Evolutionary conservation across 2,113 vertebrate species (phyloP), one percentile per base, ranked within the genome.

Genomic region (Cinclus cinclus): DNA sequence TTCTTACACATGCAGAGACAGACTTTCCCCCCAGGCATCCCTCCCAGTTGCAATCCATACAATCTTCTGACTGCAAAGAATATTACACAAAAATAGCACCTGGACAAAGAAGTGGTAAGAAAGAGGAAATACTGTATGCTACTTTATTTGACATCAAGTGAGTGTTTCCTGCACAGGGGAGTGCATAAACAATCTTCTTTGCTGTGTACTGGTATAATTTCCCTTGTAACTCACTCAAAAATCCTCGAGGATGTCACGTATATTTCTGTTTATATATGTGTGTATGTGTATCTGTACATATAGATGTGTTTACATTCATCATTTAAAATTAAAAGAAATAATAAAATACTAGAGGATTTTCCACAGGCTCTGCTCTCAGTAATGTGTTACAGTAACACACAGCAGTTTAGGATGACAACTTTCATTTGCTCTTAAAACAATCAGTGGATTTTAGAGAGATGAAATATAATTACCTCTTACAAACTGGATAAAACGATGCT

Each of bases 401-500:
- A 79, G 25, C 19, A 67, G 9, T 46, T 87, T 65, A 83, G n/a
- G n/a, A 47, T 37, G 20, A 77, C 15, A 63, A 22, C 83, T 60
- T 88, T 91, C 37, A 64, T 75, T 86, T 94, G 35, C 10, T 75
- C 19, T 76, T 87, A 65, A 89, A 95, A 16, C 4, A 77, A 41
- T 58, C 3, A 55, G 16, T 10, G 22, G 10, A 68, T 89, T 96
- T 93, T 87, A 93, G 62, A 59, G 30, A 90, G 37, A 42, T 84
- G 78, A 93, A 92, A 92, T 63, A 8, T 50, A 94, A 85, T 87
- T 94, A 55, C 35, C 22, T 83, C 59, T 89, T 85, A 59, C 47
- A 85, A 94, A 93, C 27, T 27, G 27, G 33, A 37, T 71, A 94
- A 90, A 94, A 90, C n/a, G 79, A 71, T 83, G 35, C 3, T 94